Conservation (phyloP, 2,888 invertebrate species). For the Macaria liturata region DNA sequence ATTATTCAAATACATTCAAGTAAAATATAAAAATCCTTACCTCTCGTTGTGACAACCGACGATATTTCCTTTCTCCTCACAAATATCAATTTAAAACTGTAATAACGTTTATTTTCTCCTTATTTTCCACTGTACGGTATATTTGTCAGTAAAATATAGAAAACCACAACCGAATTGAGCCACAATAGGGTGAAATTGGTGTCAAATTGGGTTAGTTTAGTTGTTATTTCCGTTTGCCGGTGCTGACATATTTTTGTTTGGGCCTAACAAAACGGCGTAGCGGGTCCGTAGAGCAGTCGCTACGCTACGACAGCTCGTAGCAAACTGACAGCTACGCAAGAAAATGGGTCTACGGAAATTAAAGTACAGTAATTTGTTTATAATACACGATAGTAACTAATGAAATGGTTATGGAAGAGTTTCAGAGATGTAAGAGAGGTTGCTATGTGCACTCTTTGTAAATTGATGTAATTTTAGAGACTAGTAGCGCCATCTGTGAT, state of each 20-base stretch:
- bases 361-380: too few relatives aligned
- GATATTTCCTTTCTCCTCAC: conserved; percentile 19
- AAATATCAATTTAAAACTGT: conserved; percentile 22
- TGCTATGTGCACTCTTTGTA: not conserved
- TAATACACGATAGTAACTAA: too few relatives aligned
- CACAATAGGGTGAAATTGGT: conserved; percentile 16
- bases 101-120: conserved; percentile 13
- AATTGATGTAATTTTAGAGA: conserved; percentile 22
- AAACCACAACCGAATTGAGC: conserved; percentile 15
- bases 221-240: conserved; percentile 40
- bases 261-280: conserved; percentile 39
- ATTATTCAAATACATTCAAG: too few relatives aligned
- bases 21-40: conserved; percentile 20
- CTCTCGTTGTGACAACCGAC: conserved; percentile 11
- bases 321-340: conserved; percentile 46
- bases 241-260: conserved; percentile 37
- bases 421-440: not conserved
- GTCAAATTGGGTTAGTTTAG: conserved; percentile 26
- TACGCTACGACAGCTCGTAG: conserved; percentile 59
- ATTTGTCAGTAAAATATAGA: conserved; percentile 15
- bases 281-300: conserved; percentile 41
- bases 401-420: not conserved
- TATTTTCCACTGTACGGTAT: conserved; percentile 11
- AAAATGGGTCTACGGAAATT: conserved; percentile 7
- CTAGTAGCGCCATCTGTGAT: conserved; percentile 49